A percentile compares a stretch with the other conserved stretches of the same genome.
Conservation (phyloP, 2,113 vertebrate species). For the Barnardius zonarius region DNA sequence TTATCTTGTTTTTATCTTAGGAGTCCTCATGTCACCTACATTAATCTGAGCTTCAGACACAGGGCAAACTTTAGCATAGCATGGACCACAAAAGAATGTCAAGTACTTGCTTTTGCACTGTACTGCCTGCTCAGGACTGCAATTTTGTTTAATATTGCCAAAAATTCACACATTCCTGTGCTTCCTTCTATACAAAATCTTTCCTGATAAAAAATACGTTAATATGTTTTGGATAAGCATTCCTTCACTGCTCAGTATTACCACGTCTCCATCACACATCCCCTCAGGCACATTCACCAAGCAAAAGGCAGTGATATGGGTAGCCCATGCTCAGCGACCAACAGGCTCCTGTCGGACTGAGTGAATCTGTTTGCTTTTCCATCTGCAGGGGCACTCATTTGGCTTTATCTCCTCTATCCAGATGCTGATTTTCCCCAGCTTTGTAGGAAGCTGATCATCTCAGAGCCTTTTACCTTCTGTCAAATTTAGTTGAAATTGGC, state of each 20-base stretch:
- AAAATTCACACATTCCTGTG: not conserved
- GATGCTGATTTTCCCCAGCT: slow-evolving; percentile 22
- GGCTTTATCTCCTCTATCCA: slow-evolving; percentile 43
- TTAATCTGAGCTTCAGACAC: not conserved
- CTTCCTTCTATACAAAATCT: not conserved
- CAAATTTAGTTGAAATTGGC: slow-evolving; percentile 35
- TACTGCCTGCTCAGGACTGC: not conserved
- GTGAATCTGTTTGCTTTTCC: slow-evolving; percentile 7
- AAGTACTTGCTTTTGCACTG: not conserved
- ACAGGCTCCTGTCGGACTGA: not conserved
- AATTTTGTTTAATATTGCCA: not conserved
- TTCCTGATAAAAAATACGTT: not conserved
- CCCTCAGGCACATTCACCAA: not conserved
- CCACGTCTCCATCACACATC: fast-evolving
- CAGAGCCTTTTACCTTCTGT: slow-evolving; percentile 46
- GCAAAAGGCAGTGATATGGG: not conserved
- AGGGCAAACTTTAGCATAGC: not conserved
- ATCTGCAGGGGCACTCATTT: not conserved
- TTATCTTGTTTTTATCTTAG: not conserved
- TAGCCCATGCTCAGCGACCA: not conserved
- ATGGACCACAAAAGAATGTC: not conserved
- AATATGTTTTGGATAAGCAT: not conserved
- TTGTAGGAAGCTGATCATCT: slow-evolving; percentile 43
- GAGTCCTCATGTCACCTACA: not conserved
- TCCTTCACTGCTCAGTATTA: not conserved